Evolutionary conservation across 2,797 vertebrate species (phyloP).

Genomic region (Bryconaethiops microstoma): DNA sequence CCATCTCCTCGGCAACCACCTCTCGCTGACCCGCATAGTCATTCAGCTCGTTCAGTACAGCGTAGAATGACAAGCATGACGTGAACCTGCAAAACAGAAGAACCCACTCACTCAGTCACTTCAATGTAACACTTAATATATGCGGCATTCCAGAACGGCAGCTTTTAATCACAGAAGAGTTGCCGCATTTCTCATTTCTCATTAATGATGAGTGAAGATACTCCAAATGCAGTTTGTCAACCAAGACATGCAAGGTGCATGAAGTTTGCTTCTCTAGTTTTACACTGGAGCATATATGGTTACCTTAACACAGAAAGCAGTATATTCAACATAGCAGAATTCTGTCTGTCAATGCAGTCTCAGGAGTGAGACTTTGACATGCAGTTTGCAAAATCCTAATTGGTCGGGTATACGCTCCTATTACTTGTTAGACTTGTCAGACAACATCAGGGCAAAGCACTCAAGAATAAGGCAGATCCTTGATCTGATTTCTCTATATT

Average conservation of each 20-base stretch:
- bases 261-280: background rate
- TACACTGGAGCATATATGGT: background rate
- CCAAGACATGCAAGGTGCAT: background rate
- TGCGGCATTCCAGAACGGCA: background rate
- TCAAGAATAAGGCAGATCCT: too few species aligned
- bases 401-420: too few species aligned
- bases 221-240: too few species aligned
- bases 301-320: background rate
- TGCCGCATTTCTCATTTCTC: too few species aligned
- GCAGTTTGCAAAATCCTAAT: too few species aligned
- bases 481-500: too few species aligned
- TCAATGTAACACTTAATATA: background rate
- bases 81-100: slow-evolving; percentile 84
- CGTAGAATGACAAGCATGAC: slow-evolving; percentile 93
- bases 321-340: background rate
- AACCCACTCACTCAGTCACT: background rate
- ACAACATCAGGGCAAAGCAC: too few species aligned
- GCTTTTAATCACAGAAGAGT: background rate
- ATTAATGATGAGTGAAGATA: too few species aligned
- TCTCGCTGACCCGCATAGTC: slow-evolving; percentile 98
- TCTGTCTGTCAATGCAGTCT: too few species aligned
- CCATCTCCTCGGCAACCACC: slow-evolving; percentile 98
- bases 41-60: slow-evolving; percentile 94
- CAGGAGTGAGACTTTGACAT: too few species aligned
- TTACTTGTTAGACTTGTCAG: too few species aligned